Base-by-base conservation (phyloP, 2,797 vertebrate genomes). In the Xiphophorus birchmanni region DNA sequence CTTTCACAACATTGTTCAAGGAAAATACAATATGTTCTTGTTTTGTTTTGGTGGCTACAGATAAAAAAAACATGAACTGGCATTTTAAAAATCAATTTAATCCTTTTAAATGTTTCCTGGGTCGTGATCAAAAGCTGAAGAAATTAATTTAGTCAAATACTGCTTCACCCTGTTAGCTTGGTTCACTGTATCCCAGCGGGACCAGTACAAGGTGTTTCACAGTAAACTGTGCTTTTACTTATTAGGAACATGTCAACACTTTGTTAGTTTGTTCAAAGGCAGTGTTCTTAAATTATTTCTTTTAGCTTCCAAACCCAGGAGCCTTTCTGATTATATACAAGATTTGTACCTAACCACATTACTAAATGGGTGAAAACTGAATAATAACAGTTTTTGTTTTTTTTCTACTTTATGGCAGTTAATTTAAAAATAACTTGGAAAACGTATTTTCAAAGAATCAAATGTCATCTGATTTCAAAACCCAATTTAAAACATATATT, bases 61-160 rank as follows among this genome's bases (percentile, higher is more conserved):
- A 69, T 71, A 45, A 45, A 23, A 29, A 76, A 75, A 69, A 80
- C 54, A 60, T 63, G 74, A 40, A 67, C 8, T 50, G 78, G 45
- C 37, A 80, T 50, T 21, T 80, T 77, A 71, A 65, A 82, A 35
- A 50, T 73, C n/a, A 50, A 77, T 45, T 21, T 47, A 75, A 82
- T 80, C 67, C 75, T 2, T 67, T 73, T 45, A 77, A 63, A 63
- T 80, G 76, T 75, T 76, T 80, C 8, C 58, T 18, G 56, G 75
- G 50, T 76, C 26, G 8, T 71, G 83, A 91, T 89, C 77, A 90
- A 86, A 83, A 86, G 75, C 73, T 10, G 40, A 32, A 85, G 26
- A 79, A 78, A 82, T 78, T 48, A 26, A 75, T 50, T 81, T 48
- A 67, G 80, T 85, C 79, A 78, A 79, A 76, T 69, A 40, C 65